These are phyloP conservation scores for Zygothrica quintamaculata DNA, from an alignment of 2,888 invertebrate genomes.

Conservation along the genomic window DNA sequence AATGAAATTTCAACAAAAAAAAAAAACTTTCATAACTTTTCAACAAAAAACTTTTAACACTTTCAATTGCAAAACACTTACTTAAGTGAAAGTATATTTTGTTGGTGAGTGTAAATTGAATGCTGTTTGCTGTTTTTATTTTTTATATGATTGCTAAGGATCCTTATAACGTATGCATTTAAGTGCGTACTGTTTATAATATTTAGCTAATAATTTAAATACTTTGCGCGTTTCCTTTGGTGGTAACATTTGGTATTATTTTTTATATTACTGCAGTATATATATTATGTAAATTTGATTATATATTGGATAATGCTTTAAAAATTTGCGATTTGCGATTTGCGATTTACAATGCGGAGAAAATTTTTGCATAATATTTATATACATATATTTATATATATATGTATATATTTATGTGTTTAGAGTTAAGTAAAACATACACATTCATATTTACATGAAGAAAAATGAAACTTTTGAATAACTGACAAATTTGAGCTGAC, in stretches of 20 bases:
- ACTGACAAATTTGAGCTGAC: slow-evolving; percentile 35
- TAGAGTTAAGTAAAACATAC: neutral
- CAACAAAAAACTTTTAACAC: no score
- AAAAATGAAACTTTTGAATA: slow-evolving; percentile 32
- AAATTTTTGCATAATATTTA: no score
- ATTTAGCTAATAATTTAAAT: slow-evolving; percentile 38
- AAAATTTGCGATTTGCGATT: slow-evolving; percentile 7
- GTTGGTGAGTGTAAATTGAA: no score
- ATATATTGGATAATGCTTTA: slow-evolving; percentile 22
- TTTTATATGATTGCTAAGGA: neutral
- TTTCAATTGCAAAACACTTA: no score
- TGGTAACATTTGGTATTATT: slow-evolving; percentile 26
- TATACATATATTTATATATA: no score
- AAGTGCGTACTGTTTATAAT: slow-evolving; percentile 22
- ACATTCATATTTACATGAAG: no score
- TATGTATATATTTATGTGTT: slow-evolving; percentile 9
- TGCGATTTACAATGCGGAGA: neutral
- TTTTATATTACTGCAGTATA: slow-evolving; percentile 35
- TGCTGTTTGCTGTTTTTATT: no score
- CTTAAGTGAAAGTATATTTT: no score
- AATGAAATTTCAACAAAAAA: no score
- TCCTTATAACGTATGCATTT: slow-evolving; percentile 26
- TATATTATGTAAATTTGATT: slow-evolving; percentile 49
- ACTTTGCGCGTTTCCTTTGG: slow-evolving; percentile 17
- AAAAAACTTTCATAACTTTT: no score